phyloP scores from a whole-genome alignment of 2,113 vertebrate species.

The Xenotilapia caudafasciata region DNA sequence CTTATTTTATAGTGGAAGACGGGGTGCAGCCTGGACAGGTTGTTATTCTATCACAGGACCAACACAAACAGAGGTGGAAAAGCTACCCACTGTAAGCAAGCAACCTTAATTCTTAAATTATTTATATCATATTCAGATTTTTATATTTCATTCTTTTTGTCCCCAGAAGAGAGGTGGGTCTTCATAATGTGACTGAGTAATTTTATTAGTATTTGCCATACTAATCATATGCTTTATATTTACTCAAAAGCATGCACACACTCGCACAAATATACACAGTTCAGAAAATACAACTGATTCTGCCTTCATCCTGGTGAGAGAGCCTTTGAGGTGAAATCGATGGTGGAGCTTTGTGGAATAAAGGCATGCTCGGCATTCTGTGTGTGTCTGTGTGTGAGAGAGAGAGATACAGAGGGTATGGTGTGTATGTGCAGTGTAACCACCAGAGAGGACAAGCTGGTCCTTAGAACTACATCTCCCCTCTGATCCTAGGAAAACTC shows the following conservation, averaged over 20 bases:
- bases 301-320: background rate
- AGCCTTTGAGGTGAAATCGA: conserved; percentile 25
- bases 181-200: background rate
- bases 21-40: background rate
- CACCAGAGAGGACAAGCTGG: conserved; percentile 17
- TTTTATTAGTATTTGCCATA: background rate
- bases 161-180: background rate
- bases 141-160: background rate
- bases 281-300: background rate
- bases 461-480: conserved; percentile 42
- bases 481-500: conserved; percentile 44
- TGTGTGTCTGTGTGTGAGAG: background rate
- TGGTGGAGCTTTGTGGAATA: conserved; percentile 18
- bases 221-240: background rate
- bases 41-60: background rate
- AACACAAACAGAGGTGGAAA: background rate
- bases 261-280: background rate
- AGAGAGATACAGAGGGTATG: background rate
- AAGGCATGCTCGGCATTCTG: background rate
- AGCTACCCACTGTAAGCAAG: background rate
- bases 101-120: background rate
- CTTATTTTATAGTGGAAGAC: background rate
- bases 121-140: background rate
- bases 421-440: background rate
- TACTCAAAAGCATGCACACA: background rate